Evolutionary conservation across 2,113 vertebrate species (phyloP).

Genomic region (Hippocampus abdominalis): DNA sequence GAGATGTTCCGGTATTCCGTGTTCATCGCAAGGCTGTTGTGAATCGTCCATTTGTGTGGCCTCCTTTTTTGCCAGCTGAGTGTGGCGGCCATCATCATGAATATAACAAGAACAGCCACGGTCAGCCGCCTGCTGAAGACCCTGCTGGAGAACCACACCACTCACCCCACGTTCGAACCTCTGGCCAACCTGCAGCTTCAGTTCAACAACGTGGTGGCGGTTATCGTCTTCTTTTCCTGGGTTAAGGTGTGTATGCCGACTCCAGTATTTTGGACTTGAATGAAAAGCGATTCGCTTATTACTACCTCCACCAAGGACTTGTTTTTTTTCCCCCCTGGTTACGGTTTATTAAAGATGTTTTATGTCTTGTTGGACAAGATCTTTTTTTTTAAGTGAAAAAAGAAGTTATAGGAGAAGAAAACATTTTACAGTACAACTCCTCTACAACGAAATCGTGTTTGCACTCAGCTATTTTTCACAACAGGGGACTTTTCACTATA

Average conservation of each 20-base stretch:
- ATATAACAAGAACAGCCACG: constrained; percentile 80
- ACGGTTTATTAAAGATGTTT: too few species aligned
- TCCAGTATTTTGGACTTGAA: too few species aligned
- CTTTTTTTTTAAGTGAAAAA: too few species aligned
- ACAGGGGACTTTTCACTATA: too few species aligned
- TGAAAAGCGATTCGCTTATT: too few species aligned
- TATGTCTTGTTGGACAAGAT: too few species aligned
- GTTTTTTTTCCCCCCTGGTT: too few species aligned
- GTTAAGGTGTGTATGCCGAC: constrained; percentile 80
- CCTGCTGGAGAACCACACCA: constrained; percentile 81
- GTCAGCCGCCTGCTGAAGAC: constrained; percentile 75
- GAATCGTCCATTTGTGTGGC: background rate
- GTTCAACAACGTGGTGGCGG: constrained; percentile 87
- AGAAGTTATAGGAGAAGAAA: too few species aligned
- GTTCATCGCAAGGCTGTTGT: background rate
- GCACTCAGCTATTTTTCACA: too few species aligned
- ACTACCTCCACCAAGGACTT: background rate
- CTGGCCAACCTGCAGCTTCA: constrained; percentile 88
- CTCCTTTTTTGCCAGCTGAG: constrained; percentile 76
- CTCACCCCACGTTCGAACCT: constrained; percentile 83
- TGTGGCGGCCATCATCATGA: constrained; percentile 82
- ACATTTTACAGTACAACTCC: too few species aligned
- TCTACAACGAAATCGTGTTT: too few species aligned
- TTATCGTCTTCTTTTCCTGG: constrained; percentile 93
- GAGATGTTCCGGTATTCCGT: too few species aligned